Evolutionary conservation across 2,797 vertebrate species (phyloP).

Genomic region (Philypnodon macrostomus): DNA sequence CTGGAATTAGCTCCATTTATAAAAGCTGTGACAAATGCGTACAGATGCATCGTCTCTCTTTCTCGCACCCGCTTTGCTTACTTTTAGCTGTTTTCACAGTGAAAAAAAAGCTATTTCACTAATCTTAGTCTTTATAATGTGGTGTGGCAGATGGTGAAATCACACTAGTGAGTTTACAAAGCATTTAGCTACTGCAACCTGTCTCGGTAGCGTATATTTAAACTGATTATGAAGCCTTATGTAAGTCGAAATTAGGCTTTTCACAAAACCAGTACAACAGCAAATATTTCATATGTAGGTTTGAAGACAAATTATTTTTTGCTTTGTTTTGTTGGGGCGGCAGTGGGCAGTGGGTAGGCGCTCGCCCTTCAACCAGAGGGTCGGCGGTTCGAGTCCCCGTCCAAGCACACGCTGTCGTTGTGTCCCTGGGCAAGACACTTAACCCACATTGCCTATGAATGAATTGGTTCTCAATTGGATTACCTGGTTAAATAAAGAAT

Average conservation of each 20-base stretch:
- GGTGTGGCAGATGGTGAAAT: slow-evolving; percentile 13
- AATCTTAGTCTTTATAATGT: not conserved
- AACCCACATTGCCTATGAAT: no score
- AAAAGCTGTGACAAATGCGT: slow-evolving; percentile 18
- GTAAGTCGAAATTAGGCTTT: not conserved
- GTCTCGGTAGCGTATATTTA: slow-evolving; percentile 1
- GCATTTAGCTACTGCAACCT: slow-evolving; percentile 5
- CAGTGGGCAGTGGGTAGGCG: no score
- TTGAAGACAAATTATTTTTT: no score
- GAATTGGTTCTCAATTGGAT: no score
- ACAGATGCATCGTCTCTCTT: slow-evolving; percentile 15
- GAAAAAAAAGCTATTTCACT: no score
- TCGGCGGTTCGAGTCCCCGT: no score
- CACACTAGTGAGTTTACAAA: not conserved
- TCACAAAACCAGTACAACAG: not conserved
- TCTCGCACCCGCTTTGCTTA: slow-evolving; percentile 15
- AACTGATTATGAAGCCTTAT: not conserved
- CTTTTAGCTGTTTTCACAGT: slow-evolving; percentile 8
- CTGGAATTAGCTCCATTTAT: slow-evolving; percentile 50
- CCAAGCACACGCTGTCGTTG: no score
- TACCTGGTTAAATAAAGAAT: no score
- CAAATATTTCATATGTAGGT: no score
- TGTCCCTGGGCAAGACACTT: no score
- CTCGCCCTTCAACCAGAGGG: no score
- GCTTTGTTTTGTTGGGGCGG: no score